phyloP scores from a whole-genome alignment of 2,797 vertebrate genomes.

The Sus cebifrons region DNA sequence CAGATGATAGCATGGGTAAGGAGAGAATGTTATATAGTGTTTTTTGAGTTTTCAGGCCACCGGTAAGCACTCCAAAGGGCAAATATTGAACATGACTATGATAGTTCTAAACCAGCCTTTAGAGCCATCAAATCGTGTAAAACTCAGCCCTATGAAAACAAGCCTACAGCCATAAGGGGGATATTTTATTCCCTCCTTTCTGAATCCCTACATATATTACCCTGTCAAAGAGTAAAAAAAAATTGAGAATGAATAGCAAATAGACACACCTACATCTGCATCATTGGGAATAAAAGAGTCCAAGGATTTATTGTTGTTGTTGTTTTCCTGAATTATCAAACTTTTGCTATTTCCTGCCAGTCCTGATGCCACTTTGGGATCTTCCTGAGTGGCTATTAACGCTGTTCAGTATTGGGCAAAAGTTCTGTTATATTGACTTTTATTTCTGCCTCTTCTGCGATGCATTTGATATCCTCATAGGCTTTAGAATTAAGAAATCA shows the following conservation, averaged over 20 bases:
- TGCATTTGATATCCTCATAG: not conserved
- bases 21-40: constrained; percentile 58
- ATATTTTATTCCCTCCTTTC: constrained; percentile 83
- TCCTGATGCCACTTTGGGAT: not conserved
- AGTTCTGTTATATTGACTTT: not conserved
- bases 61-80: constrained; percentile 83
- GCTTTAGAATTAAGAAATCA: constrained; percentile 32
- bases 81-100: constrained; percentile 80
- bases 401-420: not conserved
- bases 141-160: constrained; percentile 83
- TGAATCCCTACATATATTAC: constrained; percentile 83
- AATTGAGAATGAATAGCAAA: constrained; percentile 79
- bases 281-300: constrained; percentile 64
- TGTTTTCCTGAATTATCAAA: not conserved
- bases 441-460: not conserved
- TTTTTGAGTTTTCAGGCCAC: constrained; percentile 81
- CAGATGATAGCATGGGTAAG: not conserved
- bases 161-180: constrained; percentile 78
- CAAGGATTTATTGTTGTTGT: not conserved
- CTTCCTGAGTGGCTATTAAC: not conserved
- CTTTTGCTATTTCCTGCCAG: not conserved
- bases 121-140: constrained; percentile 86
- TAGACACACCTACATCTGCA: constrained; percentile 38
- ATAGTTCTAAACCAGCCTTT: constrained; percentile 83
- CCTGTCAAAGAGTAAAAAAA: constrained; percentile 75